Base-by-base conservation (phyloP, 2,113 vertebrate genomes). In the Pithys albifrons region DNA sequence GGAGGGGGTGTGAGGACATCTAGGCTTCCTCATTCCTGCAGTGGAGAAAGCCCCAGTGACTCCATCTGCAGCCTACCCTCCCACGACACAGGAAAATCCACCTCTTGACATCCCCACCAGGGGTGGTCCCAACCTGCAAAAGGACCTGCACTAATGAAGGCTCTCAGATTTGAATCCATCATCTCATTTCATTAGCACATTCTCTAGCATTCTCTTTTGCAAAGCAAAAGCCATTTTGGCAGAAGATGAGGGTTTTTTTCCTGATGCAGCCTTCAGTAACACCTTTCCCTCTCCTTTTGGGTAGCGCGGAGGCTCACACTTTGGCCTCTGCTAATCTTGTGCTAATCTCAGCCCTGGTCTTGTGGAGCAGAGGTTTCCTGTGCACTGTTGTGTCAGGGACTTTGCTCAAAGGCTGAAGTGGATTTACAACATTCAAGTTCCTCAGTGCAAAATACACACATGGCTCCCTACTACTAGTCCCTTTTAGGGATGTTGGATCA, bases 301-400 rank as follows among this genome's bases (percentile, higher is more conserved):
- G 61, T 67, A 19, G 43, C 12, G 1, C 33, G 35, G 11, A 2
- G 5, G 6, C 43, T 85, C 4, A 0, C 6, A 3, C 59, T 78
- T 19, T 16, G 1, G 1, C 37, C 48, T 1, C 0, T 66, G 78
- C 62, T 91, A 51, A 89, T 82, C 89, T 70, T 1, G 0, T 55
- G 81, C 76, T 89, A 61, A 85, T 91, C 82, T 88, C 90, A 88
- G 19, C 62, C 45, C 28, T 35, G 51, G 15, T 86, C 62, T 59
- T 75, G 22, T 62, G 72, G 35, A 91, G 77, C 71, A 54, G 78
- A 85, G 8, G 45, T 83, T 93, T 73, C 78, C 71, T 46, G n/a
- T 41, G 43, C 24, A 3, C 0, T 18, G 48, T 65, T 65, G 81
- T 81, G 82, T 62, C 78, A 76, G 41, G 41, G 9, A 1, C 67